phyloP scores from a whole-genome alignment of 2,888 invertebrate species.

The Pemphredon lugubris region DNA sequence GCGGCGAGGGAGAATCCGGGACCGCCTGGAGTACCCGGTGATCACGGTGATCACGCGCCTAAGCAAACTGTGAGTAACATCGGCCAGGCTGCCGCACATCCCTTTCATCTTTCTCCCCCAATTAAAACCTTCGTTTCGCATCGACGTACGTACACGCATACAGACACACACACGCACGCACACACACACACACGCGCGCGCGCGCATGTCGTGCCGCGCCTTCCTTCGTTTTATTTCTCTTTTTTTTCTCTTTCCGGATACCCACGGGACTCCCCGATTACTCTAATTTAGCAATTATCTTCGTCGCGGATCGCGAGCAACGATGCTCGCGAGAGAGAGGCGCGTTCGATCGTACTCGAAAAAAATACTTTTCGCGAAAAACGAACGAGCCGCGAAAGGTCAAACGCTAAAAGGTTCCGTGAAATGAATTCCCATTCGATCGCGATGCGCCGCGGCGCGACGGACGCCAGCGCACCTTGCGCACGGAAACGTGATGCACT shows the following conservation, averaged over 20 bases:
- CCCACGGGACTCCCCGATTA: too few relatives aligned
- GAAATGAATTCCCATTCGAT: conserved; percentile 73
- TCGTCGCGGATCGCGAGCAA: background rate
- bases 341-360: conserved; percentile 3
- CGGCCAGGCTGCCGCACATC: conserved; percentile 59
- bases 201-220: too few relatives aligned
- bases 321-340: background rate
- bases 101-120: conserved; percentile 51
- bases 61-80: conserved; percentile 89
- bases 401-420: conserved; percentile 69
- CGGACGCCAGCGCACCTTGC: conserved; percentile 38
- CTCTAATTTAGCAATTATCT: background rate
- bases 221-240: too few relatives aligned
- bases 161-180: too few relatives aligned
- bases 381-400: conserved; percentile 57
- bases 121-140: conserved; percentile 39
- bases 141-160: background rate
- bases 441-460: conserved; percentile 47
- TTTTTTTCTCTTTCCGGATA: too few relatives aligned
- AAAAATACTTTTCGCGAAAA: conserved; percentile 16
- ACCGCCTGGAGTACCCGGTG: conserved; percentile 85
- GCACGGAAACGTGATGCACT: conserved; percentile 63
- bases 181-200: too few relatives aligned
- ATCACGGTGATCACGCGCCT: conserved; percentile 87
- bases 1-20: conserved; percentile 87